These are phyloP conservation scores for Pogonomyrmex californicus DNA, from an alignment of 1,140 invertebrate genomes.

Conservation along the genomic window DNA sequence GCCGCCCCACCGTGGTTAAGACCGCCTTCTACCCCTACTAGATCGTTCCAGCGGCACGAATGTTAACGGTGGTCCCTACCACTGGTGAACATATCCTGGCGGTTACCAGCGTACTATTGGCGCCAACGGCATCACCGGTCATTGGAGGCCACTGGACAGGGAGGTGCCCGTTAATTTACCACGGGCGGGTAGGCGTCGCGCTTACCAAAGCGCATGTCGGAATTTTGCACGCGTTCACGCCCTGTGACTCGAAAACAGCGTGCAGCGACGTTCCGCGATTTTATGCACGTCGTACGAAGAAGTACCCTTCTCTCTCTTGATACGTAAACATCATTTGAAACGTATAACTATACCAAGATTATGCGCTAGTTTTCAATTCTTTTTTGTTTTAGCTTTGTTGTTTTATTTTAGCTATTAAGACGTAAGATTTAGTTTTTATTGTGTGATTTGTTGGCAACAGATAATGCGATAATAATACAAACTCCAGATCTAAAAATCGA, in stretches of 20 bases:
- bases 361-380: neutral
- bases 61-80: conserved; percentile 10
- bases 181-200: conserved; percentile 29
- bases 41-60: neutral
- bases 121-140: neutral
- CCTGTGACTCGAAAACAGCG: conserved; percentile 7
- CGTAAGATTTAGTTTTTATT: neutral
- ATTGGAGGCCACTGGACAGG: conserved; percentile 51
- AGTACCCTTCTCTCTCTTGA: conserved; percentile 1
- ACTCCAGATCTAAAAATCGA: neutral
- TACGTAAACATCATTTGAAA: conserved; percentile 20
- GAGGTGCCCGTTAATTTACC: conserved; percentile 10
- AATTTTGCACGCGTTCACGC: conserved; percentile 18
- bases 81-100: conserved; percentile 42
- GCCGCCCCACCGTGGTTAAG: neutral
- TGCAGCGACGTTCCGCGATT: conserved; percentile 5
- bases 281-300: conserved; percentile 6
- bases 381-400: neutral
- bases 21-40: conserved; percentile 53
- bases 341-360: neutral
- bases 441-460: neutral
- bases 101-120: conserved; percentile 80
- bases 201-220: conserved; percentile 65
- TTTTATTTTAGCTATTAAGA: neutral
- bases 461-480: neutral